phyloP scores from a whole-genome alignment of 2,797 vertebrate genomes.

The Myotis findleyi region DNA sequence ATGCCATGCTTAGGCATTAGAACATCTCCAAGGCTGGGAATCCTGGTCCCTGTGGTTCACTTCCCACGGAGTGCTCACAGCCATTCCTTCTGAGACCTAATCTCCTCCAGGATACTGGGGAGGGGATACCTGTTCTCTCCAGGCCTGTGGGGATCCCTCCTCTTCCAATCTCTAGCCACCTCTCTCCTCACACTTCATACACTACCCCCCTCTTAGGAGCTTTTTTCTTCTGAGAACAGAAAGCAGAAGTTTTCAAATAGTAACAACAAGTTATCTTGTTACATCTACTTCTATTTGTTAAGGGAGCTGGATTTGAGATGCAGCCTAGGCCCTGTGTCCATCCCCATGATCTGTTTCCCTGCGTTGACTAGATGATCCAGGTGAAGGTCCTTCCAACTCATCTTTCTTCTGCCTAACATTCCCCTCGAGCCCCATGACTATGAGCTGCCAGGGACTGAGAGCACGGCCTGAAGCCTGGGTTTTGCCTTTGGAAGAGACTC shows the following conservation, averaged over 20 bases:
- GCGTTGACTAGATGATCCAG: not conserved
- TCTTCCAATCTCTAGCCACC: not conserved
- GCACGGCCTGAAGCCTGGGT: not conserved
- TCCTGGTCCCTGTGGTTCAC: not conserved
- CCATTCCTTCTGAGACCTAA: not conserved
- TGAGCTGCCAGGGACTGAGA: not conserved
- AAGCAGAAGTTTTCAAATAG: not conserved
- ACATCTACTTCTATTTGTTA: not conserved
- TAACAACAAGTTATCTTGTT: not conserved
- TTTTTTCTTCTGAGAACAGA: slow-evolving; percentile 2
- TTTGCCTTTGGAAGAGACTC: not conserved
- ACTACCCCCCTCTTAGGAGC: not conserved
- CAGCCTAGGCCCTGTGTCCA: fast-evolving
- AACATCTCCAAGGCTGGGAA: not conserved
- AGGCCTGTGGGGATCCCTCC: not conserved
- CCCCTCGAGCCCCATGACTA: not conserved
- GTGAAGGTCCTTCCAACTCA: not conserved
- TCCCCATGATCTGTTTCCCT: not conserved
- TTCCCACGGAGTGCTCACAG: not conserved
- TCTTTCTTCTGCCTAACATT: fast-evolving
- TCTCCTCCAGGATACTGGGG: not conserved
- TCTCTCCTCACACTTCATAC: not conserved
- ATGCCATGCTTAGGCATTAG: not conserved
- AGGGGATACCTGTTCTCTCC: not conserved
- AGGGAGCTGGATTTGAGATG: not conserved